phyloP scores from a whole-genome alignment of 2,888 invertebrate genomes.

The Punctoribates punctum region DNA sequence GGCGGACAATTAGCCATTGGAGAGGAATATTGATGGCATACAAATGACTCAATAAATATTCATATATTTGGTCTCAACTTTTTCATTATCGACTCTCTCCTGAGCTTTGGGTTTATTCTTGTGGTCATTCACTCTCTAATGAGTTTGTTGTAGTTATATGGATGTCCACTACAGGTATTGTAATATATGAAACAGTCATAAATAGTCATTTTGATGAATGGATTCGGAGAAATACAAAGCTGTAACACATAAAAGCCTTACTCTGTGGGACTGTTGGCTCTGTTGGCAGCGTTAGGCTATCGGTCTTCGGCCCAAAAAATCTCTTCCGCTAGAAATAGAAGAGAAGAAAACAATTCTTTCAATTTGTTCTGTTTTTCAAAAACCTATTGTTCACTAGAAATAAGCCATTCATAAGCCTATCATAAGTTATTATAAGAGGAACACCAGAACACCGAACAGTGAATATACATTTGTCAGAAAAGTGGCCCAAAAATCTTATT shows the following conservation, averaged over 20 bases:
- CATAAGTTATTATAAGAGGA: slow-evolving; percentile 31
- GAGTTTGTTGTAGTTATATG: slow-evolving; percentile 22
- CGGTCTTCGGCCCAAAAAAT: slow-evolving; percentile 1
- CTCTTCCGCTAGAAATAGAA: slow-evolving; percentile 26
- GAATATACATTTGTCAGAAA: slow-evolving; percentile 31
- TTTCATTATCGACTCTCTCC: slow-evolving; percentile 8
- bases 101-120: not conserved
- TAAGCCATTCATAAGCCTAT: slow-evolving; percentile 30
- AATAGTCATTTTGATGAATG: slow-evolving; percentile 25
- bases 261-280: not conserved
- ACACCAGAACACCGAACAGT: slow-evolving; percentile 20
- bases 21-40: slow-evolving; percentile 9
- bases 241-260: slow-evolving; percentile 1
- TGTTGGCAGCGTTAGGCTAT: not conserved
- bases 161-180: slow-evolving; percentile 14
- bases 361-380: slow-evolving; percentile 24
- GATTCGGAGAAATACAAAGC: slow-evolving; percentile 15
- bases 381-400: slow-evolving; percentile 16
- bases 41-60: slow-evolving; percentile 37
- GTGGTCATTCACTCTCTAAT: slow-evolving; percentile 14
- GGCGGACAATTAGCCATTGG: slow-evolving; percentile 3
- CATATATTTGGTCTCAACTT: not conserved
- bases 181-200: slow-evolving; percentile 30
- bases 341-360: slow-evolving; percentile 29
- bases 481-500: not conserved